phyloP scores from a whole-genome alignment of 2,113 vertebrate genomes.

The Seriola aureovittata region DNA sequence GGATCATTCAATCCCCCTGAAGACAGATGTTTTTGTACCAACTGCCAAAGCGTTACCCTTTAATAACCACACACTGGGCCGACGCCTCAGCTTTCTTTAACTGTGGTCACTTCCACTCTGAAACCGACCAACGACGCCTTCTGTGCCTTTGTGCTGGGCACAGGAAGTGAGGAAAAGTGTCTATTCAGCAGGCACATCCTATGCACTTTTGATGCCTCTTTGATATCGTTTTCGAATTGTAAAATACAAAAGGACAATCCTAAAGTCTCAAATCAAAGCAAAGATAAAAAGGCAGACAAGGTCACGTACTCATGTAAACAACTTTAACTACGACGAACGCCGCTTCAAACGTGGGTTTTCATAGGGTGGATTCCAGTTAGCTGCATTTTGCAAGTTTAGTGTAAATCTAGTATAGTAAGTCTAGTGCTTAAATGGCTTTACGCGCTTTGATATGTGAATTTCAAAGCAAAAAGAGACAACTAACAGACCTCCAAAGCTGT shows the following conservation, averaged over 20 bases:
- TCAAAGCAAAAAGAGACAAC: slow-evolving; percentile 1
- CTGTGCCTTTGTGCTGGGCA: slow-evolving; percentile 1
- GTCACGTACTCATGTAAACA: background rate
- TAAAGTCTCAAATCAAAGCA: background rate
- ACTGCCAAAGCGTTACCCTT: slow-evolving; percentile 36
- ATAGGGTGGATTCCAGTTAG: background rate
- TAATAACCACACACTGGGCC: slow-evolving; percentile 18
- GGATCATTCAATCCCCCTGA: slow-evolving; percentile 11
- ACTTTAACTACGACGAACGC: background rate
- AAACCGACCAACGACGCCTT: background rate
- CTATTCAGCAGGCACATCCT: slow-evolving; percentile 8
- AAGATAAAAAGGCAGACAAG: background rate
- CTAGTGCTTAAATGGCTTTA: background rate
- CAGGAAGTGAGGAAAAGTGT: slow-evolving; percentile 18
- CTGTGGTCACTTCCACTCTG: slow-evolving; percentile 10
- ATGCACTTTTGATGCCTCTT: background rate
- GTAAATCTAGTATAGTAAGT: background rate
- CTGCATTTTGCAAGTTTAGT: background rate
- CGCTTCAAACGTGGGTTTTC: background rate
- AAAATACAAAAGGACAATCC: background rate
- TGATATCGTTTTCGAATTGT: background rate
- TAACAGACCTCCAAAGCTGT: background rate
- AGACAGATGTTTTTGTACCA: slow-evolving; percentile 10
- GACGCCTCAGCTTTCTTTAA: slow-evolving; percentile 1
- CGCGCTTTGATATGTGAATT: background rate